Conservation (phyloP, 1,140 invertebrate genomes). For the Probaryconus sp. region DNA sequence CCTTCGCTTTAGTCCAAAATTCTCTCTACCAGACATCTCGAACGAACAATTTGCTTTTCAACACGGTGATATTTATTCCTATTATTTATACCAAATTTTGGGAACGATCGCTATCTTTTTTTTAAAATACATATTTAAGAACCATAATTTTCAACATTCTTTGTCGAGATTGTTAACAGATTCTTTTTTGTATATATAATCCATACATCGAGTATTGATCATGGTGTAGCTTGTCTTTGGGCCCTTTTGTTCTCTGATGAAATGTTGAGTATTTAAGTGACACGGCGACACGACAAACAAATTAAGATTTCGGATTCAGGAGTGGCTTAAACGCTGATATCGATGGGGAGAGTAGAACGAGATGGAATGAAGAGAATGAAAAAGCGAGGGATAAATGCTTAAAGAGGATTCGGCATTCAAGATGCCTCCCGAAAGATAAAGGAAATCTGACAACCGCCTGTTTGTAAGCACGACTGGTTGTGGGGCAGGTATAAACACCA, state of each 20-base stretch:
- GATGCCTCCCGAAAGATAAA: slow-evolving; percentile 76
- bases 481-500: slow-evolving; percentile 73
- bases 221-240: too few species aligned
- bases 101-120: too few species aligned
- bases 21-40: too few species aligned
- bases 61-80: too few species aligned
- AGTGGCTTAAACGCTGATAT: slow-evolving; percentile 35
- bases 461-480: slow-evolving; percentile 72
- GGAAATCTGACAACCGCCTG: slow-evolving; percentile 77
- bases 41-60: too few species aligned
- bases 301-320: slow-evolving; percentile 47
- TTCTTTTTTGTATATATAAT: too few species aligned
- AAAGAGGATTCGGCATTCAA: slow-evolving; percentile 66
- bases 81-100: too few species aligned
- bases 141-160: too few species aligned
- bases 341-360: slow-evolving; percentile 23
- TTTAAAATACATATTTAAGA: too few species aligned
- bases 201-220: too few species aligned
- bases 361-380: slow-evolving; percentile 6
- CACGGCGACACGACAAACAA: slow-evolving; percentile 52
- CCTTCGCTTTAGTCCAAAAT: too few species aligned
- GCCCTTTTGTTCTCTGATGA: not conserved
- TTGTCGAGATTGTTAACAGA: too few species aligned
- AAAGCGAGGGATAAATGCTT: slow-evolving; percentile 52
- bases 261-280: slow-evolving; percentile 11